Evolutionary conservation across 2,113 vertebrate genomes (phyloP).

Genomic region (Copsychus sechellarum): DNA sequence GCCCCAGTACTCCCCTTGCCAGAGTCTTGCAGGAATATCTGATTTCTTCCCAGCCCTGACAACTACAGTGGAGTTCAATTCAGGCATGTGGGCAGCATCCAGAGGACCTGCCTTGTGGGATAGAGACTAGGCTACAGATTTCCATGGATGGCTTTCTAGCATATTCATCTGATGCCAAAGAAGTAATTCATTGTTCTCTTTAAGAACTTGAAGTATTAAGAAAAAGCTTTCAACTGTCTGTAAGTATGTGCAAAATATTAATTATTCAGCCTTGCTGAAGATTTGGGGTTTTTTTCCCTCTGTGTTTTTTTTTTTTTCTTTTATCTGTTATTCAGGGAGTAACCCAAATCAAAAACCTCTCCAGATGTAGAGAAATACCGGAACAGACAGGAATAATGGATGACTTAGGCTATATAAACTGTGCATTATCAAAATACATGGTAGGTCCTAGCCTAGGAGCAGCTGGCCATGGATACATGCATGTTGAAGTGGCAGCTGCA

Average conservation of each 20-base stretch:
- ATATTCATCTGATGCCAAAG: background rate
- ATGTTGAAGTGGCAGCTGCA: background rate
- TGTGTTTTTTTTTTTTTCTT: too few relatives aligned
- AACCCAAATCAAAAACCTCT: background rate
- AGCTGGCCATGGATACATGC: fast-evolving
- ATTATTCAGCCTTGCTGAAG: slow-evolving; percentile 21
- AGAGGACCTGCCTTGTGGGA: background rate
- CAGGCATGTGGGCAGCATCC: background rate
- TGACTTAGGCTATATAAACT: background rate
- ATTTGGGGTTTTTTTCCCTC: background rate
- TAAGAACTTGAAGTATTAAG: background rate
- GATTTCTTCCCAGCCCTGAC: background rate
- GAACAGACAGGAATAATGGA: background rate
- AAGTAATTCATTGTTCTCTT: background rate
- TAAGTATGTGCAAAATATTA: background rate
- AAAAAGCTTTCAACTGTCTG: background rate
- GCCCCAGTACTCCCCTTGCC: background rate
- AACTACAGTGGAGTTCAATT: background rate
- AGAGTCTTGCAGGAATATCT: background rate
- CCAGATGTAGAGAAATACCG: background rate
- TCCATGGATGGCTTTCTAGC: background rate
- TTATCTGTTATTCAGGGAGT: background rate
- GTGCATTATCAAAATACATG: fast-evolving
- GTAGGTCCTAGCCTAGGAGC: background rate
- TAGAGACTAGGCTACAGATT: slow-evolving; percentile 8